Percentiles rank a stretch among this genome's conserved stretches.
These are phyloP conservation scores for Hyposmocoma kahamanoa DNA, from an alignment of 1,140 invertebrate genomes.

Conservation along the genomic window DNA sequence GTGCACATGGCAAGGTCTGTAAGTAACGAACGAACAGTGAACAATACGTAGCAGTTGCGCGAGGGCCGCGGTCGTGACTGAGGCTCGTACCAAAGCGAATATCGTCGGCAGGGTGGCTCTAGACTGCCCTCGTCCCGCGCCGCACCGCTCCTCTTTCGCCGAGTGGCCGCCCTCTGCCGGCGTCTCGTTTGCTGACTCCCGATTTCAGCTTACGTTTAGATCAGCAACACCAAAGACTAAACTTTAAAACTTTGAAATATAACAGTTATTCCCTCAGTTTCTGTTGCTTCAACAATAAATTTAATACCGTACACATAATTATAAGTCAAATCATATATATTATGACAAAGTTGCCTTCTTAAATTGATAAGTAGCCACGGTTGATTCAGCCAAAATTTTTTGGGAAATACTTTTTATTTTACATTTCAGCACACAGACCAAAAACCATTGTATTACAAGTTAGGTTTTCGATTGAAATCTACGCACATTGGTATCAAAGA, in stretches of 20 bases:
- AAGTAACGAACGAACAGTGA: neutral
- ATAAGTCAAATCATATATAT: no score
- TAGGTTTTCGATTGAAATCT: no score
- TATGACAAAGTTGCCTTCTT: no score
- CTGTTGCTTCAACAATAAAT: neutral
- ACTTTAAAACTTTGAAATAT: slow-evolving; percentile 3
- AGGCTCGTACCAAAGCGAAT: neutral
- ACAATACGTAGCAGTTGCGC: slow-evolving; percentile 5
- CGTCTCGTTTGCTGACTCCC: slow-evolving; percentile 5
- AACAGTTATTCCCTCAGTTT: neutral
- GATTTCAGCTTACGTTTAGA: no score
- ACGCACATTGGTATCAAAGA: no score
- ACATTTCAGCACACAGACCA: no score
- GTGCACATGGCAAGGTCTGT: slow-evolving; percentile 32
- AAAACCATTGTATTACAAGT: no score
- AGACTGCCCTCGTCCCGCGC: neutral
- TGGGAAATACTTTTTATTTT: no score
- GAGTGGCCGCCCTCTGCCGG: slow-evolving; percentile 6
- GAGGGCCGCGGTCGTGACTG: slow-evolving; percentile 17
- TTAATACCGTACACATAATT: no score
- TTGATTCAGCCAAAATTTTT: no score
- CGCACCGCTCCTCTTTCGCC: neutral
- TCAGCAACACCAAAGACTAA: slow-evolving; percentile 13
- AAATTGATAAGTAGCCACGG: no score
- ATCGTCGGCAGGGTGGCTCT: neutral